Percentiles rank a stretch among this genome's conserved stretches.
These are phyloP conservation scores for Emydura subglobosa DNA, from an alignment of 2,113 vertebrate species.

Conservation along the genomic window DNA sequence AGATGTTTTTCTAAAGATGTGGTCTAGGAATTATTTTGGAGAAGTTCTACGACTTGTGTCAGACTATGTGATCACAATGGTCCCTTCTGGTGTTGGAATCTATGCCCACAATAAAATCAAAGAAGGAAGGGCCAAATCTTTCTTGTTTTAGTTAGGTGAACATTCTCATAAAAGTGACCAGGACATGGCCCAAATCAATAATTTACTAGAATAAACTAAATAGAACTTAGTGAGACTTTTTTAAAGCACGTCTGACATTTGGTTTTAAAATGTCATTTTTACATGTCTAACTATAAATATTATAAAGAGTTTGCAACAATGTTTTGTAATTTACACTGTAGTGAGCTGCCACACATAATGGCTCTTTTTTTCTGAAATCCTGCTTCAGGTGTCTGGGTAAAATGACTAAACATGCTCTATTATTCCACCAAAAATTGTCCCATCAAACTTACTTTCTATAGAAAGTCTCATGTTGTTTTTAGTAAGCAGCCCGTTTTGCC, in stretches of 20 bases:
- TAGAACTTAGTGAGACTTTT: not conserved
- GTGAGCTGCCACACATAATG: not conserved
- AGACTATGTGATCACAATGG: too few species aligned
- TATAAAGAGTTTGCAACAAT: not conserved
- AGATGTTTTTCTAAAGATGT: too few species aligned
- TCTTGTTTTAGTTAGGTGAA: not conserved
- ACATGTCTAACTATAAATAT: not conserved
- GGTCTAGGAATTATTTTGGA: too few species aligned
- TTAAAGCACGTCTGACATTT: not conserved
- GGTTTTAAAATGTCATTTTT: not conserved
- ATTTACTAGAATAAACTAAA: not conserved
- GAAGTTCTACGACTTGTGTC: too few species aligned
- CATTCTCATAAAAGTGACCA: not conserved
- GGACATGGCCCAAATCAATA: not conserved
- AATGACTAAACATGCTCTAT: too few species aligned
- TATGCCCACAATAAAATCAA: not conserved
- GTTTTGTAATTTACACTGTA: not conserved
- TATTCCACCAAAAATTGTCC: too few species aligned
- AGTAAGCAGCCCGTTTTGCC: too few species aligned
- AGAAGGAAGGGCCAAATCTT: not conserved
- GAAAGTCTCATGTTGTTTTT: too few species aligned
- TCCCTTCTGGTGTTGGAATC: not conserved
- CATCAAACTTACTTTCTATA: too few species aligned
- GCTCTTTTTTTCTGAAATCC: not conserved
- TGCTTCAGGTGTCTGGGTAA: not conserved